Conservation (phyloP, 1,140 invertebrate genomes). For the Bombus superbus region DNA sequence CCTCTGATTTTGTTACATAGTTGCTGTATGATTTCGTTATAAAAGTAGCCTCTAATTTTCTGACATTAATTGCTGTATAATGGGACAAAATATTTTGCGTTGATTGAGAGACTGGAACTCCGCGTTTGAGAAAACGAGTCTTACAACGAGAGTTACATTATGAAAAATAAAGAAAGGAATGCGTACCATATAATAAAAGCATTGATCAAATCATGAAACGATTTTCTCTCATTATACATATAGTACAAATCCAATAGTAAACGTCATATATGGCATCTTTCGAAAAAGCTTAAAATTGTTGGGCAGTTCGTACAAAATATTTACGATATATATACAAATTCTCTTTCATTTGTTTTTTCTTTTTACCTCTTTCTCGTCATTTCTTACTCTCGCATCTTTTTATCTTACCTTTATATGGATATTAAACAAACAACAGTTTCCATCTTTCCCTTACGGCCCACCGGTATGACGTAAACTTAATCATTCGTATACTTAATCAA, state of each 20-base stretch:
- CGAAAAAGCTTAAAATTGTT: slow-evolving; percentile 36
- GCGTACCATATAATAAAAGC: neutral
- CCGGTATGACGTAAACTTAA: slow-evolving; percentile 17
- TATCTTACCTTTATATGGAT: neutral
- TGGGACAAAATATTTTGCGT: neutral
- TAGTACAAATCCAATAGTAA: slow-evolving; percentile 23
- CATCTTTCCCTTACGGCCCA: neutral
- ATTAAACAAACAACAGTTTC: slow-evolving; percentile 25
- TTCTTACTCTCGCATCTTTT: neutral
- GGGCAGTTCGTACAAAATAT: slow-evolving; percentile 62
- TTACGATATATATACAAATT: slow-evolving; percentile 63
- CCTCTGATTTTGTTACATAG: neutral
- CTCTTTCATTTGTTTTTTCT: neutral
- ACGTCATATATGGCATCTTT: slow-evolving; percentile 45
- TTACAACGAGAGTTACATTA: neutral
- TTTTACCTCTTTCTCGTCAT: neutral
- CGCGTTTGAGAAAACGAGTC: neutral
- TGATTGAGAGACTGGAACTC: neutral
- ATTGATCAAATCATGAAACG: neutral
- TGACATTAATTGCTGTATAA: neutral
- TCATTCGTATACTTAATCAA: slow-evolving; percentile 36
- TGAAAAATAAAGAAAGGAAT: neutral
- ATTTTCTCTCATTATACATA: slow-evolving; percentile 18
- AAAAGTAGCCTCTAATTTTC: neutral
- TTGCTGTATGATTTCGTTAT: neutral